phyloP scores from a whole-genome alignment of 92 coral and sea anemone genomes.

The Epizoanthus scotinus region DNA sequence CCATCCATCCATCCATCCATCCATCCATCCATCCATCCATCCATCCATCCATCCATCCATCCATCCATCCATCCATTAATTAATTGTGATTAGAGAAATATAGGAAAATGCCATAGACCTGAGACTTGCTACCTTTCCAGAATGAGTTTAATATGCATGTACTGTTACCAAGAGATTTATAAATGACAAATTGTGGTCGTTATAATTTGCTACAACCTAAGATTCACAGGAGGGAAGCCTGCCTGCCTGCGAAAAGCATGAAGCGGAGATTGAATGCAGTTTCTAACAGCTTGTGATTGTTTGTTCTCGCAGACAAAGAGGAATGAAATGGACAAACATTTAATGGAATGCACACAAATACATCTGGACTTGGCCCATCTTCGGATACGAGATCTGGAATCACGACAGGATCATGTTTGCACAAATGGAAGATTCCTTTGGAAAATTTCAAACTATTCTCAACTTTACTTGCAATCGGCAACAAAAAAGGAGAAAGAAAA shows the following conservation, averaged over 20 bases:
- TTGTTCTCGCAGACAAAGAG: constrained; percentile 66
- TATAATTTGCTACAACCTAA: not conserved
- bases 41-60: no score
- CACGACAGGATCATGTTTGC: constrained; percentile 89
- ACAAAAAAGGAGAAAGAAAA: constrained; percentile 97
- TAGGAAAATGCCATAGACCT: no score
- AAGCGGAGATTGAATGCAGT: not conserved
- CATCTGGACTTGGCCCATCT: constrained; percentile 94
- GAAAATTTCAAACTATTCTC: constrained; percentile 96
- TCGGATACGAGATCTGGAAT: constrained; percentile 91
- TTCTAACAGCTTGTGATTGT: not conserved
- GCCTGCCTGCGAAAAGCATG: not conserved
- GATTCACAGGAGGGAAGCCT: not conserved
- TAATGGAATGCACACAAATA: constrained; percentile 71
- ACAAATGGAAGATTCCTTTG: constrained; percentile 93
- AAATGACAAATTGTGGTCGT: no score
- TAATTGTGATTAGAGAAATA: no score
- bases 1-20: no score
- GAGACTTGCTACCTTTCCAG: no score
- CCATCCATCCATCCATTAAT: no score
- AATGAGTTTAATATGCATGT: no score
- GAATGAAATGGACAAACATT: constrained; percentile 90
- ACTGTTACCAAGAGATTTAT: no score
- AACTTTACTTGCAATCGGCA: constrained; percentile 91
- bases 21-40: no score